A percentile compares a stretch with the other conserved stretches of the same genome.
These are phyloP conservation scores for Lottia gigantea DNA, from an alignment of 2,888 invertebrate genomes.

Conservation along the genomic window DNA sequence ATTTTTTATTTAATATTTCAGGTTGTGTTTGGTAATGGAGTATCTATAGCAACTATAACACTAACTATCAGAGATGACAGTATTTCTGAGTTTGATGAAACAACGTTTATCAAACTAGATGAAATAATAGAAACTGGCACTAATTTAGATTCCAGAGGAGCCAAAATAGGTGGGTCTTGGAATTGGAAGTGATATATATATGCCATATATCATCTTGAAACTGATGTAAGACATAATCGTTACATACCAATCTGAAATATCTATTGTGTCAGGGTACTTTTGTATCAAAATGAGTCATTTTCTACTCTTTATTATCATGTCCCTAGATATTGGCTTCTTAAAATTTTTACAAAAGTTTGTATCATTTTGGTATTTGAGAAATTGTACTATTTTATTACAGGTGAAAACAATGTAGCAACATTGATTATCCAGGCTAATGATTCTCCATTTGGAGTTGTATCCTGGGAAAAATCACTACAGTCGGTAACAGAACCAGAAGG, in stretches of 20 bases:
- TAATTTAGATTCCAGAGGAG: slow-evolving; percentile 47
- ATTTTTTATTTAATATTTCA: slow-evolving; percentile 26
- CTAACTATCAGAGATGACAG: slow-evolving; percentile 60
- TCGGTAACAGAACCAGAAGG: slow-evolving; percentile 52
- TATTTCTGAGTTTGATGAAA: slow-evolving; percentile 58
- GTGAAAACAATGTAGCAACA: slow-evolving; percentile 39
- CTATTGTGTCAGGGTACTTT: too few species aligned
- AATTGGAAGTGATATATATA: too few species aligned
- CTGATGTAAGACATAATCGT: too few species aligned
- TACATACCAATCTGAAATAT: too few species aligned
- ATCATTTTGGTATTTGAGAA: too few species aligned
- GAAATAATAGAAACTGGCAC: slow-evolving; percentile 54
- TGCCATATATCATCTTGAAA: too few species aligned
- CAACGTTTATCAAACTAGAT: slow-evolving; percentile 55
- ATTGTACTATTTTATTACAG: slow-evolving; percentile 21
- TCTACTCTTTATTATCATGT: too few species aligned
- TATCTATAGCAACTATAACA: slow-evolving; percentile 54
- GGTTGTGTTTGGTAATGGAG: slow-evolving; percentile 62
- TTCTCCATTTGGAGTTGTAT: slow-evolving; percentile 63
- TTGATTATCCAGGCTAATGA: slow-evolving; percentile 64
- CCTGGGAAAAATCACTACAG: slow-evolving; percentile 51
- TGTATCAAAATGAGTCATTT: too few species aligned
- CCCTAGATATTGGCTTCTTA: too few species aligned
- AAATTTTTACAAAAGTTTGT: too few species aligned
- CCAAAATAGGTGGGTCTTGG: slow-evolving; percentile 51